phyloP scores from a whole-genome alignment of 2,113 vertebrate genomes.

The Menura novaehollandiae region DNA sequence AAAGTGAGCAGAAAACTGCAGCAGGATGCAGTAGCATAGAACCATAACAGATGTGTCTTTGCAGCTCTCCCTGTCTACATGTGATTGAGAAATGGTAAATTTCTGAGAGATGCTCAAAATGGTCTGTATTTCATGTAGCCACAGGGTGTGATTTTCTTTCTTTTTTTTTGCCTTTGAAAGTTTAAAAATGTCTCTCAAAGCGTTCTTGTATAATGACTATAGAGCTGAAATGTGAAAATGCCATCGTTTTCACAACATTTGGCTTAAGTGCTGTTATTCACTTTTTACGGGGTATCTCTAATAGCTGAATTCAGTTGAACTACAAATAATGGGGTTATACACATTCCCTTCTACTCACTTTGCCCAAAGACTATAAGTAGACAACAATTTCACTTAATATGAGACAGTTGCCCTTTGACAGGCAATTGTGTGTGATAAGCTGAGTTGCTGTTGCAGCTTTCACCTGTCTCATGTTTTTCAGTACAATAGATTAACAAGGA shows the following conservation, averaged over 20 bases:
- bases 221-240: not conserved
- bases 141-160: not conserved
- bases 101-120: not conserved
- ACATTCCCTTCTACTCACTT: not conserved
- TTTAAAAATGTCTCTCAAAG: not conserved
- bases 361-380: not conserved
- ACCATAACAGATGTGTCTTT: not conserved
- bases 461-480: constrained; percentile 10
- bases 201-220: not conserved
- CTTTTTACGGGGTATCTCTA: not conserved
- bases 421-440: not conserved
- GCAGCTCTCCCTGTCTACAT: accelerated
- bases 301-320: not conserved
- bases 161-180: not conserved
- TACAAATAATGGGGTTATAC: not conserved
- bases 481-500: not conserved
- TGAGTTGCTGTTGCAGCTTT: not conserved
- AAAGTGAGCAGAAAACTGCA: not conserved
- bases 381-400: not conserved
- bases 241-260: not conserved
- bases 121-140: not conserved
- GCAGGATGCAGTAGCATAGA: not conserved
- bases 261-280: not conserved
- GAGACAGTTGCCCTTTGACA: not conserved
- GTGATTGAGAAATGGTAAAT: not conserved